Percentiles rank a stretch among this genome's conserved stretches.
phyloP scores from a whole-genome alignment of 1,140 invertebrate species.

The Stratiolaelaps scimitus region DNA sequence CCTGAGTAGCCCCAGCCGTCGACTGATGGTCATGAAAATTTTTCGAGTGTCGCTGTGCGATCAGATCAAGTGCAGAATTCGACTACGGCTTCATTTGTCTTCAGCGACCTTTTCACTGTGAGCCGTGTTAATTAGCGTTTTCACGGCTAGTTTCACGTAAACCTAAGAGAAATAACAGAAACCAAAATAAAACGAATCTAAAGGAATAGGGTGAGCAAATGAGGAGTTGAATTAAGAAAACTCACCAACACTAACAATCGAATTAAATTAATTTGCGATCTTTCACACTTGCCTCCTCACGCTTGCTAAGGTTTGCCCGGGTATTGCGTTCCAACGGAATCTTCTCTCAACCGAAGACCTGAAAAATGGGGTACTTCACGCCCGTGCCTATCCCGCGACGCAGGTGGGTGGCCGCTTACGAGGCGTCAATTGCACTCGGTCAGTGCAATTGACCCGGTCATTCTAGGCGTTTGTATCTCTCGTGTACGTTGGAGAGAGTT shows the following conservation, averaged over 20 bases:
- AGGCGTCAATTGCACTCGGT: too few species aligned
- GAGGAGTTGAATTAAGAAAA: too few species aligned
- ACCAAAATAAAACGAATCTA: too few species aligned
- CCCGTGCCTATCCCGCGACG: constrained; percentile 33
- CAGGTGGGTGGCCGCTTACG: neutral
- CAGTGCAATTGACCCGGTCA: too few species aligned
- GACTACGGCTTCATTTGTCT: too few species aligned
- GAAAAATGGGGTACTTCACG: constrained; percentile 34
- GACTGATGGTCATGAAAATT: neutral
- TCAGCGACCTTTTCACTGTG: too few species aligned
- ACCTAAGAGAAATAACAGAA: too few species aligned
- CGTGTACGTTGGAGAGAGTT: too few species aligned
- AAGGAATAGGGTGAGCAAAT: too few species aligned
- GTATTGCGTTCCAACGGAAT: constrained; percentile 40
- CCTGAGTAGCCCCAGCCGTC: neutral
- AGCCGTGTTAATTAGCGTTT: too few species aligned
- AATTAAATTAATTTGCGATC: neutral
- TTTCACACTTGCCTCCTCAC: constrained; percentile 10
- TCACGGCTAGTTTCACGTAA: too few species aligned
- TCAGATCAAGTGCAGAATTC: neutral
- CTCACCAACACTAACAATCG: neutral
- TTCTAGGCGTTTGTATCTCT: too few species aligned
- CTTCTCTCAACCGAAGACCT: constrained; percentile 39
- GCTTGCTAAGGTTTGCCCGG: constrained; percentile 38
- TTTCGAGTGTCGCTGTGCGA: neutral